Evolutionary conservation across 2,113 vertebrate genomes (phyloP), one percentile per base, ranked within the genome.

Genomic region (Serinus canaria): DNA sequence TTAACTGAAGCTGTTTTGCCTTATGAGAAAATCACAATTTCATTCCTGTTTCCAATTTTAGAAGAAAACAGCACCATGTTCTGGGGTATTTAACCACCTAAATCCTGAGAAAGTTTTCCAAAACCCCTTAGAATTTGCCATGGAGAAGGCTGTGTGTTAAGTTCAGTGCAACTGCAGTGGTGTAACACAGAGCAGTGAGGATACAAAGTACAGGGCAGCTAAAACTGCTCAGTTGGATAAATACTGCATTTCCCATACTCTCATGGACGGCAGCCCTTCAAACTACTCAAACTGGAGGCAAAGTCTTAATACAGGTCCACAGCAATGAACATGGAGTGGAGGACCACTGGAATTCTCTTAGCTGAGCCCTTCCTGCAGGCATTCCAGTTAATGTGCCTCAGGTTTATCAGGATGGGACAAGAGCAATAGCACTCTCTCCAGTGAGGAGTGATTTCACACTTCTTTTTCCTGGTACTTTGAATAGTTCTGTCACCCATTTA

Each of bases 131-230:
- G 24, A 74, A 89, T 88, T 78, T 86, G 47, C 58, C 43, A 24
- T 4, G 24, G n/a, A 85, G 33, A 31, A 47, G 58, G 13, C 59
- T 59, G 22, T 35, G n/a, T 35, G 14, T 2, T 5, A 47, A 91
- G 31, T 49, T 79, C 82, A 87, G n/a, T 0, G 1, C n/a, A 70
- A 21, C 17, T 3, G 0, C 46, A 58, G 52, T 0, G 0, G 13
- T 3, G 1, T 46, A 91, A 87, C 24, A 27, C 7, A 13, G 20
- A 33, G 14, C 53, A 66, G 31, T 11, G n/a, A 89, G n/a, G 58
- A 94, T 43, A 91, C 1, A 2, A 68, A 56, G 20, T 37, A 58
- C 2, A 87, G 25, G 16, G 13, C n/a, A 58, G 58, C 37, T 87
- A 69, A 76, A 94, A 53, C 13, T 72, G 8, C 25, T 56, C 58